These are phyloP conservation scores for Chrysogorgia sp. DNA, from an alignment of 92 coral and sea anemone species.

Conservation along the genomic window DNA sequence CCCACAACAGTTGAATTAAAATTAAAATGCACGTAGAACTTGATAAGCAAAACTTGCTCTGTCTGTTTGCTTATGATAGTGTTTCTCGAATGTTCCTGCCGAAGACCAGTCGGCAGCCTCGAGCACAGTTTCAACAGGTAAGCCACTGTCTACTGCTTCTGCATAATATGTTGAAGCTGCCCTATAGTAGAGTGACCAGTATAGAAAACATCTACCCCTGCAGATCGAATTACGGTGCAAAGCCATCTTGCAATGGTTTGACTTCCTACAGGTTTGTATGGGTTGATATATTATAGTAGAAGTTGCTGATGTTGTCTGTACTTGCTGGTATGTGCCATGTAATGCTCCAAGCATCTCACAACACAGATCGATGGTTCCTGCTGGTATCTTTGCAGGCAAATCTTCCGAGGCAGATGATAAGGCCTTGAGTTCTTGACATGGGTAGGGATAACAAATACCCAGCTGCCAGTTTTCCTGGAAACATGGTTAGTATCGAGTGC, in stretches of 20 bases:
- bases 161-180: slow-evolving; percentile 69
- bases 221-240: background rate
- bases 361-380: slow-evolving; percentile 33
- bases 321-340: slow-evolving; percentile 11
- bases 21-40: background rate
- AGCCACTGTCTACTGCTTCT: slow-evolving; percentile 49
- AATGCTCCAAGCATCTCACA: slow-evolving; percentile 37
- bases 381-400: slow-evolving; percentile 13
- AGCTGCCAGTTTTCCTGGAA: slow-evolving; percentile 33
- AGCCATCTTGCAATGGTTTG: slow-evolving; percentile 35
- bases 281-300: slow-evolving; percentile 5
- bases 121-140: slow-evolving; percentile 53
- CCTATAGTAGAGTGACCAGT: slow-evolving; percentile 23
- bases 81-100: slow-evolving; percentile 43
- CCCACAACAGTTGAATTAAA: background rate
- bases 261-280: slow-evolving; percentile 13
- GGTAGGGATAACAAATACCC: slow-evolving; percentile 41
- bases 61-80: slow-evolving; percentile 1
- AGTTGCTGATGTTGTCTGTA: slow-evolving; percentile 29
- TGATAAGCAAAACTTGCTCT: slow-evolving; percentile 11
- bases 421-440: slow-evolving; percentile 52
- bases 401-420: slow-evolving; percentile 41
- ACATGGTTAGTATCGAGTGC: slow-evolving; percentile 37
- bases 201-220: slow-evolving; percentile 15
- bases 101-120: slow-evolving; percentile 70